Conservation (phyloP, 2,113 vertebrate species). For the Corydoras sp. region DNA sequence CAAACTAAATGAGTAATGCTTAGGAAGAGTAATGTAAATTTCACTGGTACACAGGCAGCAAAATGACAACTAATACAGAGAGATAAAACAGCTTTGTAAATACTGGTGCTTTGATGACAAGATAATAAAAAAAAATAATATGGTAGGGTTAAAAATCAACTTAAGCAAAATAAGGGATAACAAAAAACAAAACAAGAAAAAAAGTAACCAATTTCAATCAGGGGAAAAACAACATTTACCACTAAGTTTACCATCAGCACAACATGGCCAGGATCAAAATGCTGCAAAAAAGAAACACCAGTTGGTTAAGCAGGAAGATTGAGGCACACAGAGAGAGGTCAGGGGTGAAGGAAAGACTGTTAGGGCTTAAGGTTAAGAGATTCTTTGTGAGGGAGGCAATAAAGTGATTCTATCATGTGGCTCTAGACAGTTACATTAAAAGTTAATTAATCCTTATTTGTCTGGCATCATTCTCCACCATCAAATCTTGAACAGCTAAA, state of each 20-base stretch:
- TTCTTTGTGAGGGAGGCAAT: constrained; percentile 61
- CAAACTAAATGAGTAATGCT: constrained; percentile 62
- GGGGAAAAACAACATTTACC: constrained; percentile 99
- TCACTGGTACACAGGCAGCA: constrained; percentile 95
- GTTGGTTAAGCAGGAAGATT: constrained; percentile 98
- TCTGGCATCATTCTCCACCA: constrained; percentile 44
- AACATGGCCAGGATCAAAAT: constrained; percentile 99
- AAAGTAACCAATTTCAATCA: constrained; percentile 78
- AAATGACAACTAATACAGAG: constrained; percentile 97
- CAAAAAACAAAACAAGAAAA: constrained; percentile 51
- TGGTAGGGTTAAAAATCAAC: constrained; percentile 31
- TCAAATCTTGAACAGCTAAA: constrained; percentile 40
- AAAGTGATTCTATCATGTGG: constrained; percentile 33
- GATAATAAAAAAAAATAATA: constrained; percentile 67
- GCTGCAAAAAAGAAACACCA: constrained; percentile 99
- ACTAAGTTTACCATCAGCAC: constrained; percentile 99
- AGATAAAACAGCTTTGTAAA: constrained; percentile 81
- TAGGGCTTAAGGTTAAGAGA: constrained; percentile 51
- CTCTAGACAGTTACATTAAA: constrained; percentile 1
- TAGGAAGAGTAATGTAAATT: constrained; percentile 63
- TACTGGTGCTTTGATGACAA: constrained; percentile 99
- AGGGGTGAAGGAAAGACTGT: constrained; percentile 63
- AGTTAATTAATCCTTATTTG: too few species aligned
- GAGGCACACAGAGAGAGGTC: constrained; percentile 80
- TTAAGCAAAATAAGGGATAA: constrained; percentile 49